A percentile compares a stretch with the other conserved stretches of the same genome.
Evolutionary conservation across 2,797 vertebrate genomes (phyloP).

Genomic region (Sardinella longiceps): DNA sequence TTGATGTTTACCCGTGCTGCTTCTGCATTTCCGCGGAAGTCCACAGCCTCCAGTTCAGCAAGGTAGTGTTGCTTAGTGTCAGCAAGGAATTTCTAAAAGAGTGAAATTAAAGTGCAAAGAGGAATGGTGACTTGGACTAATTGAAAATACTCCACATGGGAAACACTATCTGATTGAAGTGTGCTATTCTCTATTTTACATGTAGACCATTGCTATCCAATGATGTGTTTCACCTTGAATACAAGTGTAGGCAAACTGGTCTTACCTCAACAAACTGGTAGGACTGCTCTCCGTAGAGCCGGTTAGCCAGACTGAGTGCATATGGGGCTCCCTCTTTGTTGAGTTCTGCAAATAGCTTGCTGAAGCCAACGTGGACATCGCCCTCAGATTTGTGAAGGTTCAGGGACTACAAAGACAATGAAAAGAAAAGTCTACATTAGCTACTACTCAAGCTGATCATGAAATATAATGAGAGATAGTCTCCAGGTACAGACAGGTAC

Average conservation of each 20-base stretch:
- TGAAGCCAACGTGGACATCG: conserved; percentile 65
- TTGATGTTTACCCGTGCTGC: conserved; percentile 81
- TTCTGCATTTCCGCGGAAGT: conserved; percentile 73
- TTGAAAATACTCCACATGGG: neutral
- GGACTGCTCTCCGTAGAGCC: conserved; percentile 84
- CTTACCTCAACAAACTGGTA: conserved; percentile 82
- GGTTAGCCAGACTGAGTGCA: conserved; percentile 81
- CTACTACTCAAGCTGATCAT: neutral
- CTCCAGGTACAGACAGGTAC: neutral
- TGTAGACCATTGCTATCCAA: neutral
- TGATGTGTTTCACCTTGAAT: neutral
- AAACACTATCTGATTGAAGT: neutral
- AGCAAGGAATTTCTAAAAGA: conserved; percentile 76
- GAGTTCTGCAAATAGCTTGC: conserved; percentile 68
- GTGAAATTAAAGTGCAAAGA: neutral
- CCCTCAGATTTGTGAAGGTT: conserved; percentile 52
- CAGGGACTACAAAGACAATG: conserved; percentile 58
- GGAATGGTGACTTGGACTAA: neutral
- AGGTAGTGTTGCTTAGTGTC: conserved; percentile 75
- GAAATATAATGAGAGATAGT: neutral
- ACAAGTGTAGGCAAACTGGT: neutral
- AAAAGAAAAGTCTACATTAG: neutral
- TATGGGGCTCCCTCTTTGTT: conserved; percentile 75
- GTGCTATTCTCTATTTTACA: neutral
- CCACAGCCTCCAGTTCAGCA: conserved; percentile 78